phyloP scores from a whole-genome alignment of 2,113 vertebrate species.

The Pungitius pungitius region DNA sequence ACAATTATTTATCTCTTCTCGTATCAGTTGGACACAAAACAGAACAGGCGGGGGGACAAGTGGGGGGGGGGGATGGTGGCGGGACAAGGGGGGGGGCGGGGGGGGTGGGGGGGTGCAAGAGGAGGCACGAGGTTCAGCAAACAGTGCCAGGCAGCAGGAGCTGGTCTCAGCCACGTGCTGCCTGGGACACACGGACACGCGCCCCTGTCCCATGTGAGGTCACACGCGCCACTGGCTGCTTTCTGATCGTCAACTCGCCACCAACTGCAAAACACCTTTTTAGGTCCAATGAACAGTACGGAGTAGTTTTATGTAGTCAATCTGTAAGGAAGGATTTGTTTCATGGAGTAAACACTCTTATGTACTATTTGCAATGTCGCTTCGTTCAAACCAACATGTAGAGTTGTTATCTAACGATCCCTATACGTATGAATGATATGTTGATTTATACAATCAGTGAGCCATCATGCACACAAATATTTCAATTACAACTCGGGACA shows the following conservation, averaged over 20 bases:
- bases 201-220: conserved; percentile 26
- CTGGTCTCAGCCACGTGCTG: conserved; percentile 62
- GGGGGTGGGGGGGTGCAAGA: neutral
- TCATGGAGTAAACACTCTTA: neutral
- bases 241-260: no score
- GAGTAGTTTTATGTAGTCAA: neutral
- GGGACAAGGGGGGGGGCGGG: conserved; percentile 6
- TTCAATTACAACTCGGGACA: neutral
- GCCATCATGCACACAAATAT: neutral
- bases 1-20: neutral
- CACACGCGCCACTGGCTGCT: no score
- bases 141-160: conserved; percentile 67
- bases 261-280: no score
- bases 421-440: neutral
- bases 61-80: neutral
- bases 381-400: neutral
- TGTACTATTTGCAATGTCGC: neutral
- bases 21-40: conserved; percentile 27
- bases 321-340: neutral
- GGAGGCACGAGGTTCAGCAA: conserved; percentile 55
- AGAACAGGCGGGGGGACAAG: conserved; percentile 2
- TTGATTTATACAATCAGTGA: neutral
- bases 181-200: conserved; percentile 49
- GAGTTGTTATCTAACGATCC: neutral
- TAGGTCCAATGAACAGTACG: neutral